Conservation (phyloP, 64 coral and sea anemone genomes). For the Dendronephthya gigantea region DNA sequence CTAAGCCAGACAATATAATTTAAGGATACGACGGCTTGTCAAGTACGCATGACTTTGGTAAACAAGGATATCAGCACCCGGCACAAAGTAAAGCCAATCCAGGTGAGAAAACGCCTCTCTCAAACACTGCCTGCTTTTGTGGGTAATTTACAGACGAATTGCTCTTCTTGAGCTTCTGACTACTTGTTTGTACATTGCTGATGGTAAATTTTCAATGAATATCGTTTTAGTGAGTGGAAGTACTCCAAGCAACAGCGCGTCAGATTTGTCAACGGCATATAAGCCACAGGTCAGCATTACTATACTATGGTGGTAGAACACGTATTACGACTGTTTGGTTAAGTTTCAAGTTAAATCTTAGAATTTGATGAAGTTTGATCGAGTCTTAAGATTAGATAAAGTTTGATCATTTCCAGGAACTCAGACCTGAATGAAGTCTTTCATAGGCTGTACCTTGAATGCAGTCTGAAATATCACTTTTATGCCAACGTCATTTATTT, state of each 20-base stretch:
- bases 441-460: no score
- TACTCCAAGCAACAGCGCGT: background rate
- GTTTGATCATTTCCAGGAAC: no score
- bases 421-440: no score
- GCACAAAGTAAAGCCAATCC: constrained; percentile 6
- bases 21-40: background rate
- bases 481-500: background rate
- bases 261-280: constrained; percentile 6
- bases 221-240: constrained; percentile 3
- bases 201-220: no score
- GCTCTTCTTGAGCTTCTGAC: no score
- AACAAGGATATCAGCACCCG: constrained; percentile 10
- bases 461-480: no score
- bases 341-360: no score
- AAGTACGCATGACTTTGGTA: background rate
- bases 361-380: no score
- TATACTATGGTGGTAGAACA: background rate
- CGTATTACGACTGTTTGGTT: no score
- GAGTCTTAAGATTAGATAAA: no score
- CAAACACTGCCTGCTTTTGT: background rate
- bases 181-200: background rate
- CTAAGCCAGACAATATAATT: background rate
- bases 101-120: background rate
- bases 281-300: background rate
- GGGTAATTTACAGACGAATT: background rate